These are phyloP conservation scores for Philopotamus ludificatus DNA, from an alignment of 1,140 invertebrate species.

Conservation along the genomic window DNA sequence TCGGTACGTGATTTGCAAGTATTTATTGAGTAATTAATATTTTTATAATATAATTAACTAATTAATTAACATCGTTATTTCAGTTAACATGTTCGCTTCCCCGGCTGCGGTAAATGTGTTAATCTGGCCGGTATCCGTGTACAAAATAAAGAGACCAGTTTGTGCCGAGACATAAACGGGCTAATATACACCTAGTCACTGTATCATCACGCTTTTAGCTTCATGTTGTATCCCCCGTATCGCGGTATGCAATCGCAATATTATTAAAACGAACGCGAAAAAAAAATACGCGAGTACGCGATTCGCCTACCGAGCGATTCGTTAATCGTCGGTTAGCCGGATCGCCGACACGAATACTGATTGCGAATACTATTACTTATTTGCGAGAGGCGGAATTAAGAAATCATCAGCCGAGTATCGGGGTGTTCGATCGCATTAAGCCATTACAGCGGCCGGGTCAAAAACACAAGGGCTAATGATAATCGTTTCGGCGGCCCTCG, in stretches of 20 bases:
- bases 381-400: background rate
- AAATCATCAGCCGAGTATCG: background rate
- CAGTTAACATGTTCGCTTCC: background rate
- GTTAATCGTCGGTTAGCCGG: constrained; percentile 28
- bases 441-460: background rate
- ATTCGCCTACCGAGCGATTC: constrained; percentile 20
- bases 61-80: too few relatives aligned
- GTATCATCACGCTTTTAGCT: constrained; percentile 17
- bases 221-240: constrained; percentile 12
- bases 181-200: constrained; percentile 11
- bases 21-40: background rate
- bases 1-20: background rate
- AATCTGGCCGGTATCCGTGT: background rate
- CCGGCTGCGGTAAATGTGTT: background rate
- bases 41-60: background rate
- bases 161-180: constrained; percentile 6
- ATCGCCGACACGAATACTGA: constrained; percentile 24
- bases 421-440: background rate
- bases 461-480: background rate
- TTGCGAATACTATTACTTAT: background rate
- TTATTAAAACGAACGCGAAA: constrained; percentile 24
- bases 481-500: background rate
- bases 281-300: constrained; percentile 27
- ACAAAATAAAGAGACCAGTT: background rate
- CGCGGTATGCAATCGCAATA: constrained; percentile 33